Evolutionary conservation across 1,140 invertebrate species (phyloP).

Genomic region (Brevipalpus yothersi): DNA sequence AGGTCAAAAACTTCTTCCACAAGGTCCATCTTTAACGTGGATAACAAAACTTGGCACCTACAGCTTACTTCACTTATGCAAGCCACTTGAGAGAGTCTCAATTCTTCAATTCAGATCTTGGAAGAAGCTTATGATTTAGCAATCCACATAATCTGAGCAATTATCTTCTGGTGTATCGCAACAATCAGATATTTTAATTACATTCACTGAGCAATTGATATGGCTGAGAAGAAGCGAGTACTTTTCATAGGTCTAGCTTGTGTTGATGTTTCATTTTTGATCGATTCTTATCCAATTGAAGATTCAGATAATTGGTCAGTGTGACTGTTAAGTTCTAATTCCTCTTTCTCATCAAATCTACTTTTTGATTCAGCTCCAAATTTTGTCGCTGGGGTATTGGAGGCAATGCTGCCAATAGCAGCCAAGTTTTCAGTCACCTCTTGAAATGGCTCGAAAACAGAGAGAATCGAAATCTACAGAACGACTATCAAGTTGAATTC

Average conservation of each 20-base stretch:
- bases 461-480: not conserved
- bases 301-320: not conserved
- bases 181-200: no score
- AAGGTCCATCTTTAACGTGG: no score
- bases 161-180: no score
- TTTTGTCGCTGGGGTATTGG: not conserved
- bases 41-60: no score
- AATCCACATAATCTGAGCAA: no score
- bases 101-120: no score
- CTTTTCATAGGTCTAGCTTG: not conserved
- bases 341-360: not conserved
- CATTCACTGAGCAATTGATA: no score
- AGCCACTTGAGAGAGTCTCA: no score
- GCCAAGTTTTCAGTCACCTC: not conserved
- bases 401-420: not conserved
- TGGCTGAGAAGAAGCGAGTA: not conserved
- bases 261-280: not conserved
- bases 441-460: not conserved
- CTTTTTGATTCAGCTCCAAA: not conserved
- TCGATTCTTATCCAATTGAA: not conserved
- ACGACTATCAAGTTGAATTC: not conserved
- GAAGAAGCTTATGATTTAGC: no score
- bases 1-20: no score
- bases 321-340: not conserved
- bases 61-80: no score